Base-by-base conservation (phyloP, 2,113 vertebrate genomes). In the Lamprologus sp. region DNA sequence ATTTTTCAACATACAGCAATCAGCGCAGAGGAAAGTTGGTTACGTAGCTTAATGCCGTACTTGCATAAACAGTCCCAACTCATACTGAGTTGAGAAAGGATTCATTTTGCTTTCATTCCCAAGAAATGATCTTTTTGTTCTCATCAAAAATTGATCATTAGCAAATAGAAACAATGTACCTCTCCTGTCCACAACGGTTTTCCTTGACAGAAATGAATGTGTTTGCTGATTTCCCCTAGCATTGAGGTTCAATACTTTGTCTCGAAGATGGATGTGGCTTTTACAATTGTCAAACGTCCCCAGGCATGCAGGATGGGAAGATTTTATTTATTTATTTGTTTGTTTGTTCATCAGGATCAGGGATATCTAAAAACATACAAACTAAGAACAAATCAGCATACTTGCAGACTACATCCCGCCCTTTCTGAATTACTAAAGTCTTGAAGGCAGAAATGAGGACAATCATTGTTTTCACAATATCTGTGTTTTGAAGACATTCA, bases 191-290 rank as follows among this genome's bases (percentile, higher is more conserved):
- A 55, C 87, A 79, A 87, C 85, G 82, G 35, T 81, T 89, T 85
- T 28, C 23, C 84, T 79, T 94, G 93, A 94, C 93, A 92, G 79
- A 88, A 92, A 95, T 90, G 4, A 92, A 94, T 94, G 91, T 63
- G 83, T 87, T 93, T 87, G 89, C 87, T 75, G 82, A 92, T 92
- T 92, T 89, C 86, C 90, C 79, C 85, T 60, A 90, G 85, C 87
- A 85, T 84, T 21, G 17, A 84, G 83, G 84, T 90, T 94, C 90
- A 84, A 93, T 95, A 91, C 88, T 93, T 91, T 92, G 90, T 93
- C 91, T 91, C 83, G 56, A 94, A 93, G 91, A 93, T 95, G 93
- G 94, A 95, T 95, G 88, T 81, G 84, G 92, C 92, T 92, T 92
- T 92, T 87, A 88, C 77, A 86, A 94, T 82, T 90, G 92, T 93